Conservation (phyloP, 2,888 invertebrate genomes). For the Coronaproctus castanopsis region DNA sequence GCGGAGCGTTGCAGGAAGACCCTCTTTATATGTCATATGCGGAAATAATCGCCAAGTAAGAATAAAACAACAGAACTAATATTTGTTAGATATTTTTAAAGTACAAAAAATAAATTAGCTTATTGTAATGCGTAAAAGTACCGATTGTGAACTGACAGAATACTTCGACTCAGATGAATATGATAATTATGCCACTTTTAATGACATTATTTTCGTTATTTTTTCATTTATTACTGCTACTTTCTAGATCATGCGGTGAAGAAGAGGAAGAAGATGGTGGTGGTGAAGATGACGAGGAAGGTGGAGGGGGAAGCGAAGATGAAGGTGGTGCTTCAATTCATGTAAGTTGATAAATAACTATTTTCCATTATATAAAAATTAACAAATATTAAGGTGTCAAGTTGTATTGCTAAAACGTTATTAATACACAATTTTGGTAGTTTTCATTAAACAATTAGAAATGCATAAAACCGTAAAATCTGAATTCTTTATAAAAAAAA, state of each 20-base stretch:
- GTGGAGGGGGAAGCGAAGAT: conserved; percentile 31
- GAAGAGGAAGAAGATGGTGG: conserved; percentile 92
- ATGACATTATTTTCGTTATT: too few species aligned
- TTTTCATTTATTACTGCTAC: too few species aligned
- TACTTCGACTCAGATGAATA: too few species aligned
- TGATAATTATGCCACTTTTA: too few species aligned
- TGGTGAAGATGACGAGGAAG: conserved; percentile 58
- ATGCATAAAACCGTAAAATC: too few species aligned
- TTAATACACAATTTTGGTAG: too few species aligned
- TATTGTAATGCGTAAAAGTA: neutral
- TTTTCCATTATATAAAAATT: neutral
- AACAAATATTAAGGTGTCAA: conserved; percentile 99
- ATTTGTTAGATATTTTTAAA: neutral
- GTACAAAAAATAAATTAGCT: neutral
- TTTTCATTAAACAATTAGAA: too few species aligned
- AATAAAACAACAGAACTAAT: conserved; percentile 6
- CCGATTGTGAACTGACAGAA: too few species aligned
- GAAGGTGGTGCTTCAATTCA: conserved; percentile 76
- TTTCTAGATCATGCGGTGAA: conserved; percentile 69
- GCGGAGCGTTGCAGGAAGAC: conserved; percentile 77
- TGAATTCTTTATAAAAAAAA: too few species aligned
- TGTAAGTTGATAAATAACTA: too few species aligned
- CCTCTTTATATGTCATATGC: conserved; percentile 93
- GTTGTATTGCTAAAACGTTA: too few species aligned
- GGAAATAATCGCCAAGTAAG: conserved; percentile 73